A percentile compares a stretch with the other conserved stretches of the same genome.
Evolutionary conservation across 1,140 invertebrate species (phyloP).

Genomic region (Bombus vancouverensis): DNA sequence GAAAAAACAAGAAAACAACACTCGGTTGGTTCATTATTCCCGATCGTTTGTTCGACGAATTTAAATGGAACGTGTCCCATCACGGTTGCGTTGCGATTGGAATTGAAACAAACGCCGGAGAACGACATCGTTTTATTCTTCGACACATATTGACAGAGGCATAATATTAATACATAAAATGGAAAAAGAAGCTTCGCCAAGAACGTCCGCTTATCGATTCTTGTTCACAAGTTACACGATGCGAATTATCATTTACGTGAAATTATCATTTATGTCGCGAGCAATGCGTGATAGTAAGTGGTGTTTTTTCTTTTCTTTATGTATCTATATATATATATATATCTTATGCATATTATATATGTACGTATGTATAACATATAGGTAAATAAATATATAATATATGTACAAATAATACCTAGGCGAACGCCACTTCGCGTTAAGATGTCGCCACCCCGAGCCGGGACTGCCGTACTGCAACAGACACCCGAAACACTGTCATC

Average conservation of each 20-base stretch:
- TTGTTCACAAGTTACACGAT: constrained; percentile 14
- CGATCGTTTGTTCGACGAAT: not conserved
- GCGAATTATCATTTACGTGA: constrained; percentile 16
- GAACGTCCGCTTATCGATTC: constrained; percentile 28
- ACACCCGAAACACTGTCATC: constrained; percentile 77
- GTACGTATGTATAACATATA: constrained; percentile 46
- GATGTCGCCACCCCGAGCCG: constrained; percentile 81
- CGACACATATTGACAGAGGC: constrained; percentile 47
- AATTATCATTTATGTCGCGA: constrained; percentile 18
- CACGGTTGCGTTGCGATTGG: constrained; percentile 5
- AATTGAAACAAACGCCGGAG: constrained; percentile 50
- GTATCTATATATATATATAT: constrained; percentile 28
- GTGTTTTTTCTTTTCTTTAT: constrained; percentile 9
- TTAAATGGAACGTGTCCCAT: not conserved
- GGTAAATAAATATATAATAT: constrained; percentile 65
- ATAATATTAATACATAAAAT: constrained; percentile 53
- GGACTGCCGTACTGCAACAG: constrained; percentile 82
- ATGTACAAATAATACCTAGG: constrained; percentile 77
- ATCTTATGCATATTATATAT: constrained; percentile 38
- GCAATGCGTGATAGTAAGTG: constrained; percentile 39
- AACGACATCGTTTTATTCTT: constrained; percentile 51
- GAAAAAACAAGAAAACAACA: not conserved
- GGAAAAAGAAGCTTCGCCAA: constrained; percentile 29
- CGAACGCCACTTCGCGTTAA: constrained; percentile 79
- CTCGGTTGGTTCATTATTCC: constrained; percentile 1